Percentiles rank a stretch among this genome's conserved stretches.
Conservation (phyloP, 1,140 invertebrate species). For the Ips nitidus region DNA sequence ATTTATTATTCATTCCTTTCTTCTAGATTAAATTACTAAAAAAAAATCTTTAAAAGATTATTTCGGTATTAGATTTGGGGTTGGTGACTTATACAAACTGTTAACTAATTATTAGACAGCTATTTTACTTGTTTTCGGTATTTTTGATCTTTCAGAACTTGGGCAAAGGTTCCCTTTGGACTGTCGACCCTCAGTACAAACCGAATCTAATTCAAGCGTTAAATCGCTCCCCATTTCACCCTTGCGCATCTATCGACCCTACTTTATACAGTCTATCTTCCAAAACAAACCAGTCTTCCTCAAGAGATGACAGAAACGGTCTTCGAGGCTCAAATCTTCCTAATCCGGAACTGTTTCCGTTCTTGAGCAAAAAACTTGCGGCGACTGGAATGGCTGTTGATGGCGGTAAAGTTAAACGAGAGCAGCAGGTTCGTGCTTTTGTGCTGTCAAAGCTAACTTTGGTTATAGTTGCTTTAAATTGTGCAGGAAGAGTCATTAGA, state of each 20-base stretch:
- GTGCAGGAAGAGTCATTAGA: slow-evolving; percentile 58
- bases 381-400: slow-evolving; percentile 14
- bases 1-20: too few relatives aligned
- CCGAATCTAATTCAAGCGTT: slow-evolving; percentile 83
- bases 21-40: not conserved
- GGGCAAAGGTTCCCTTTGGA: slow-evolving; percentile 94
- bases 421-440: not conserved
- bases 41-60: not conserved
- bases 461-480: too few relatives aligned
- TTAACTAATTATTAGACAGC: too few relatives aligned
- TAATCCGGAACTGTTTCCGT: slow-evolving; percentile 77
- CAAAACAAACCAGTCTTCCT: slow-evolving; percentile 7
- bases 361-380: slow-evolving; percentile 68
- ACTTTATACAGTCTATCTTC: slow-evolving; percentile 45
- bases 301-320: slow-evolving; percentile 33
- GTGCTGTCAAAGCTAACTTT: too few relatives aligned
- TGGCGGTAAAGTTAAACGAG: slow-evolving; percentile 9
- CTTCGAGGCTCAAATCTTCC: slow-evolving; percentile 56
- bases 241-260: slow-evolving; percentile 59
- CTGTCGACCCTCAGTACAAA: slow-evolving; percentile 86
- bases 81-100: too few relatives aligned
- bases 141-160: slow-evolving; percentile 64
- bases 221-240: slow-evolving; percentile 80
- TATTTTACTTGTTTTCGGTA: not conserved
- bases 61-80: not conserved